Base-by-base conservation (phyloP, 2,888 invertebrate species). In the Sphaeridia pumilis region DNA sequence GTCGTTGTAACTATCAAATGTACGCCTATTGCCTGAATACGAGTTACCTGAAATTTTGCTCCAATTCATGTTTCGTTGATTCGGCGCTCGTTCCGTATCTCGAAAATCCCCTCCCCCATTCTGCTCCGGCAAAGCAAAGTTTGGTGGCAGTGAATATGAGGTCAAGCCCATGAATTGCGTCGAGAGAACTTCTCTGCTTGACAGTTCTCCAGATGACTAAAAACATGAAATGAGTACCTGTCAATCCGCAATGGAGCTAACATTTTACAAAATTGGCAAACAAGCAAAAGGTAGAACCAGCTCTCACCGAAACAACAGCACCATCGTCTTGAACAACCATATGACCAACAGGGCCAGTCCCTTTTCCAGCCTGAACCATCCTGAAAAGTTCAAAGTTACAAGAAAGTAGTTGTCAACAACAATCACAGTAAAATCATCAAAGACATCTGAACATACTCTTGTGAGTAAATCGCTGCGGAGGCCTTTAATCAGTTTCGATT, bases 311-410 rank as follows among this genome's bases (percentile, higher is more conserved):
- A 12, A 38, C 5, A 17, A 38, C 17, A 17, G 38, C 38, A 14
- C 38, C 38, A 38, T 38, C 38, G 12, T 38, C 38, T 17, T 38
- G 38, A 12, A 38, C 17, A 17, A 38, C 38, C 38, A 38, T 38
- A 5, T 38, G 38, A 7, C 38, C 38, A 17, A 17, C 17, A 17
- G 12, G 38, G 17, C 10, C 14, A 7, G 31, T 10, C 14, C 31
- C 31, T 31, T 31, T 31, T 14, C 14, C 31, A 10, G 31, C 10
- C 7, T 7, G 31, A 10, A 31, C 31, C 31, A 31, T 31, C 7
- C 14, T 14, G 31, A 31, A n/a, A n/a, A n/a, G n/a, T n/a, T n/a
- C n/a, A n/a, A n/a, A n/a, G n/a, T n/a, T n/a, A n/a, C n/a, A n/a
- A n/a, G n/a, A n/a, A n/a, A n/a, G n/a, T n/a, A n/a, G n/a, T n/a